These are phyloP conservation scores for Scomber colias DNA, from an alignment of 2,113 vertebrate species.

Conservation along the genomic window DNA sequence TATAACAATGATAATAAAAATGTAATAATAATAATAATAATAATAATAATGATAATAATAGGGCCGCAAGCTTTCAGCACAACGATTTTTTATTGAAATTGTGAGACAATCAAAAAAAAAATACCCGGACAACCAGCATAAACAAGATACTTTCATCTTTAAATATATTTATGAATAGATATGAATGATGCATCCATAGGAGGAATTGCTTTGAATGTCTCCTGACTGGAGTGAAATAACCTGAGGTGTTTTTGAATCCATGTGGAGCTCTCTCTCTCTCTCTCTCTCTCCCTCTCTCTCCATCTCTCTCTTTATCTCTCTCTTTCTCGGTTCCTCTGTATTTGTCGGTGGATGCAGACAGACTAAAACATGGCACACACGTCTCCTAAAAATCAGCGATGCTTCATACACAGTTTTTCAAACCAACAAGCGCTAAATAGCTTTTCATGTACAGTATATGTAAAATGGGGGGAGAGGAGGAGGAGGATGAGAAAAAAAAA, in stretches of 20 bases:
- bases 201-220: constrained; percentile 79
- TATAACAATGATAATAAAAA: not conserved
- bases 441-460: constrained; percentile 94
- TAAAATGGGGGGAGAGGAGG: constrained; percentile 82
- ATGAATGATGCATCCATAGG: constrained; percentile 76
- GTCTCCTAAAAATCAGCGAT: constrained; percentile 87
- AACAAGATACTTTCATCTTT: constrained; percentile 88
- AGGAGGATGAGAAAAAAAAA: constrained; percentile 63
- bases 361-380: constrained; percentile 85
- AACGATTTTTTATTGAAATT: constrained; percentile 92
- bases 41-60: constrained; percentile 35
- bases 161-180: constrained; percentile 83
- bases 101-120: constrained; percentile 90
- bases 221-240: constrained; percentile 92
- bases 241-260: constrained; percentile 89
- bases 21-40: constrained; percentile 18
- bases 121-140: constrained; percentile 91
- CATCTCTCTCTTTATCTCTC: not conserved
- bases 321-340: constrained; percentile 48
- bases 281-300: too few species aligned
- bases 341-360: constrained; percentile 80
- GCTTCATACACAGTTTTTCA: constrained; percentile 87
- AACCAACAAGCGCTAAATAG: constrained; percentile 92
- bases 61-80: constrained; percentile 74
- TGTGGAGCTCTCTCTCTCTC: constrained; percentile 41